Conservation (phyloP, 2,797 vertebrate species). For the Acestrorhynchus altus region DNA sequence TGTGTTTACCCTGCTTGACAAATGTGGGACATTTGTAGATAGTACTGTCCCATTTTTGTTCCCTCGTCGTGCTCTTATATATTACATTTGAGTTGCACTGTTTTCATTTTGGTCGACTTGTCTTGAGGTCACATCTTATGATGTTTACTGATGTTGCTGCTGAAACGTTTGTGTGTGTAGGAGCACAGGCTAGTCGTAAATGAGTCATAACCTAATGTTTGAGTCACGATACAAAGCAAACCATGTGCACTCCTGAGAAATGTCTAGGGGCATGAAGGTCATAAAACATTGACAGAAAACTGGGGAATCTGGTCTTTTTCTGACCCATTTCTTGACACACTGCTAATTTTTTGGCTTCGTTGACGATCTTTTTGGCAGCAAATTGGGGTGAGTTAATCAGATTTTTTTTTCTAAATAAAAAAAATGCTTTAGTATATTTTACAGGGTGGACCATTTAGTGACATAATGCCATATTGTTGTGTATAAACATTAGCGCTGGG, state of each 20-base stretch:
- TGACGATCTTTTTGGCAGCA: not conserved
- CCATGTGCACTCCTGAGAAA: not conserved
- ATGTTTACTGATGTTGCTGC: conserved; percentile 27
- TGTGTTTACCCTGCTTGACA: not conserved
- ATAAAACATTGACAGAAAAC: conserved; percentile 3
- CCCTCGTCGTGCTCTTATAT: conserved; percentile 21
- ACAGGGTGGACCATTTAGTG: not conserved
- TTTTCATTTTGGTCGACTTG: not conserved
- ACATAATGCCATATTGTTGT: not conserved
- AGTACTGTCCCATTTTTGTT: not conserved
- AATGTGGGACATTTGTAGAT: not conserved
- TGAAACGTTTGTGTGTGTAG: not conserved
- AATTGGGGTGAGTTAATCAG: not conserved
- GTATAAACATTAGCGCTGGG: too few species aligned
- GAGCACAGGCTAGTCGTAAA: not conserved
- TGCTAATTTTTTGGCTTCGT: not conserved
- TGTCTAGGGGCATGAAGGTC: not conserved
- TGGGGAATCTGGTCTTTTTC: not conserved
- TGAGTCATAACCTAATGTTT: not conserved
- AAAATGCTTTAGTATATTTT: conserved; percentile 1
- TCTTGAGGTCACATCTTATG: not conserved
- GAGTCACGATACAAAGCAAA: not conserved
- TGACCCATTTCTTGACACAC: conserved; percentile 14
- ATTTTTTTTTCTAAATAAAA: not conserved
- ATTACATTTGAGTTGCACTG: not conserved